Percentiles rank a stretch among this genome's conserved stretches.
Conservation (phyloP, 2,888 invertebrate genomes). For the Diachrysia chrysitis region DNA sequence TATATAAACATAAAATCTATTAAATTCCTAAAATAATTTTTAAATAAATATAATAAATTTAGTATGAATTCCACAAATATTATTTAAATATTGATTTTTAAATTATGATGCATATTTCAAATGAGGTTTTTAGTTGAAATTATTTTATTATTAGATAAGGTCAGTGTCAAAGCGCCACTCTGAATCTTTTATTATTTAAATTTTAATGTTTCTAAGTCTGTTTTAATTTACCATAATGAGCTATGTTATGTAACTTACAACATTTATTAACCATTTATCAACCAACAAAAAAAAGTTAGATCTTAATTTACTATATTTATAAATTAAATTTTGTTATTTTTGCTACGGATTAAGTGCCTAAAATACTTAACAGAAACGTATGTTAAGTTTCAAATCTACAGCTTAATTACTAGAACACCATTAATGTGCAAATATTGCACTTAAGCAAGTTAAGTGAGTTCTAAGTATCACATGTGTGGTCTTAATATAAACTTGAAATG, state of each 20-base stretch:
- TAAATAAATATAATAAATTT: no score
- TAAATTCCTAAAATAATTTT: no score
- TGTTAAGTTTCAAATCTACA: background rate
- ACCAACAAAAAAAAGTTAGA: background rate
- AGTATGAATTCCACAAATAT: slow-evolving; percentile 35
- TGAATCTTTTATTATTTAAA: background rate
- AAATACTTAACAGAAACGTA: background rate
- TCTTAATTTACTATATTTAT: background rate
- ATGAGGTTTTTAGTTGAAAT: background rate
- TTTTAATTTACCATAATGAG: slow-evolving; percentile 1
- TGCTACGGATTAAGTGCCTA: background rate
- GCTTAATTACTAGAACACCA: slow-evolving; percentile 6
- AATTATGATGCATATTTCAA: background rate
- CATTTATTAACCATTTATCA: background rate
- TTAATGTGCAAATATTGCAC: slow-evolving; percentile 15
- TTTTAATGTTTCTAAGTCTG: background rate
- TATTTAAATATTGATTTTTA: slow-evolving; percentile 18
- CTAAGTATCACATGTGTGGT: slow-evolving; percentile 45
- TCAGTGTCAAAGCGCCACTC: slow-evolving; percentile 1
- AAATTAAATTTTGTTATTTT: background rate
- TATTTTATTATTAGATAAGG: background rate
- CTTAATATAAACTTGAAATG: slow-evolving; percentile 21
- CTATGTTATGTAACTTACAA: background rate
- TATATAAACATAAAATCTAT: no score
- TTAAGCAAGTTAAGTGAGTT: slow-evolving; percentile 17